phyloP scores from a whole-genome alignment of 1,140 invertebrate species.

The Drosophila obscura region DNA sequence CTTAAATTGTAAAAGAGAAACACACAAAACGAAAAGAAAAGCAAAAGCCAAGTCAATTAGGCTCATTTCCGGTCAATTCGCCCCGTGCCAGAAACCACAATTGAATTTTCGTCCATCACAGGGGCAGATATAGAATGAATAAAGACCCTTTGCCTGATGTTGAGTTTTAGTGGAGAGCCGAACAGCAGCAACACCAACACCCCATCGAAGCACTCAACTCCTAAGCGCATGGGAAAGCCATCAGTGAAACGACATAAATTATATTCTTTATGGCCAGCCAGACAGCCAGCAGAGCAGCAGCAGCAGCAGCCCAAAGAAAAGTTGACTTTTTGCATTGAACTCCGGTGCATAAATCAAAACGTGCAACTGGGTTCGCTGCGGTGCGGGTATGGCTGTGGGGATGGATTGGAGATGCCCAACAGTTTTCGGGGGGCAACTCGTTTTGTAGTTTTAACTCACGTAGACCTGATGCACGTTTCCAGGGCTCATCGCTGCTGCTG shows the following conservation, averaged over 20 bases:
- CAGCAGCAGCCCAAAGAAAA: conserved; percentile 22
- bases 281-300: conserved; percentile 1
- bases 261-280: conserved; percentile 70
- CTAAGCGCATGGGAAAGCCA: conserved; percentile 53
- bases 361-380: conserved; percentile 12
- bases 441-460: conserved; percentile 60
- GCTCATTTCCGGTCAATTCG: conserved; percentile 57
- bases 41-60: conserved; percentile 70
- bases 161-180: too few species aligned
- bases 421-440: conserved; percentile 13
- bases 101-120: conserved; percentile 13
- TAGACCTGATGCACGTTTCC: conserved; percentile 63
- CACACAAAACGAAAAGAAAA: conserved; percentile 11
- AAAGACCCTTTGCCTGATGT: too few species aligned
- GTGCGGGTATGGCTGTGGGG: conserved; percentile 7
- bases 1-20: conserved; percentile 37
- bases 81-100: conserved; percentile 23
- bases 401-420: background rate
- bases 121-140: too few species aligned
- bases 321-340: conserved; percentile 81
- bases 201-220: conserved; percentile 48
- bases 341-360: conserved; percentile 73
- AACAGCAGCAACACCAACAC: conserved; percentile 18
- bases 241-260: conserved; percentile 72
- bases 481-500: conserved; percentile 13